Base-by-base conservation (phyloP, 2,113 vertebrate species). In the Clarias gariepinus region DNA sequence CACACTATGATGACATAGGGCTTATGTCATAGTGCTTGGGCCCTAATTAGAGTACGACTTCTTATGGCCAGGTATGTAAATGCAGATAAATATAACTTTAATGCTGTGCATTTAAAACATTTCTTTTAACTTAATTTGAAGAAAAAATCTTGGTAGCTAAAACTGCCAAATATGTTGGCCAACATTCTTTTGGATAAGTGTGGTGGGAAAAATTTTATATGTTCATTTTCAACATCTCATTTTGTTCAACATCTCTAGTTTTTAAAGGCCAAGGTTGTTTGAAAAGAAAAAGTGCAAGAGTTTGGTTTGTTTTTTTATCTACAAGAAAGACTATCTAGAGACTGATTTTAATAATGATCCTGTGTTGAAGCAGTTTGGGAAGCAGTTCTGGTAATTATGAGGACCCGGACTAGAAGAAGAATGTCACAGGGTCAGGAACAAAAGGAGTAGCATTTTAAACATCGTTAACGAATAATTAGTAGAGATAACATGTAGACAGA, bases 401-500 rank as follows among this genome's bases (percentile, higher is more conserved):
- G 63, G 81, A 87, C 64, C 68, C 28, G 81, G 10, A 53, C 76
- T 84, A 85, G 64, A 77, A 84, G 47, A 76, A 71, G 68, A 53
- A 82, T 30, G 16, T 52, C 8, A 33, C 21, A 63, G 68, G 76
- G 83, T 85, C 57, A 53, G 21, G 73, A 41, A 61, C 71, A 85
- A 83, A 85, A 88, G 60, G 57, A 84, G 41, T 60, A 85, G 63
- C 57, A 68, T 47, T 87, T 87, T 86, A 89, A 82, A 85, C 85
- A 87, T 89, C 82, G 85, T 89, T 89, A 85, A 85, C 69, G n/a
- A n/a, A n/a, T n/a, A n/a, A 36, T 36, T 36, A 36, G 47, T 84
- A 76, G 76, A 68, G 73, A 61, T 77, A 52, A 55, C 76, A 33
- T 21, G 21, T 36, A n/a, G 85, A 85, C 58, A 89, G 60, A 77